A percentile compares a stretch with the other conserved stretches of the same genome.
These are phyloP conservation scores for Panthera tigris DNA, from an alignment of 2,113 vertebrate genomes.

Conservation along the genomic window DNA sequence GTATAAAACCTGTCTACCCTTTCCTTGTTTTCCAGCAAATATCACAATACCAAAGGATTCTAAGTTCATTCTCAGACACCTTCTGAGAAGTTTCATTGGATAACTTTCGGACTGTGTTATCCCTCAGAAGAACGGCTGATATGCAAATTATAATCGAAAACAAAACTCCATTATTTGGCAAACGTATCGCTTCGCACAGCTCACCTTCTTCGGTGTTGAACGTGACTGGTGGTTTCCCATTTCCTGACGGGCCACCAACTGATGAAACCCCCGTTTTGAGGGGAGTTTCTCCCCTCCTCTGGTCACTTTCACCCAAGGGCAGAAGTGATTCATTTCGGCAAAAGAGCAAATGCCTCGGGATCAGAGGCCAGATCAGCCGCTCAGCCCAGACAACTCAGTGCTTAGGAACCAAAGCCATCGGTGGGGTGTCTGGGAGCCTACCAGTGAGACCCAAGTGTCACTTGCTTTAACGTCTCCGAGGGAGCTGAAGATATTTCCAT, in stretches of 20 bases:
- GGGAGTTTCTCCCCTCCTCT: neutral
- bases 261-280: neutral
- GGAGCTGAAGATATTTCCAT: accelerated
- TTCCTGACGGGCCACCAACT: neutral
- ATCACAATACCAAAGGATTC: neutral
- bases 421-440: neutral
- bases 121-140: neutral
- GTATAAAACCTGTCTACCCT: neutral
- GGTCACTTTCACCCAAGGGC: neutral
- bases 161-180: neutral
- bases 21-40: neutral
- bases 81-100: neutral
- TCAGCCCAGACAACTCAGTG: neutral
- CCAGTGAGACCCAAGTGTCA: neutral
- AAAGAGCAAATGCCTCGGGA: neutral
- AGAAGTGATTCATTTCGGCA: conserved; percentile 5
- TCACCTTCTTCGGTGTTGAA: neutral
- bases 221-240: neutral
- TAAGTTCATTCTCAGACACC: neutral
- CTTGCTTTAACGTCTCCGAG: neutral
- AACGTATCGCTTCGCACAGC: neutral
- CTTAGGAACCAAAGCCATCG: neutral
- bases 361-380: neutral
- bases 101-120: neutral
- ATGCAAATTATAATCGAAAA: neutral